Evolutionary conservation across 2,888 invertebrate species (phyloP).

Genomic region (Fragum whitleyi): DNA sequence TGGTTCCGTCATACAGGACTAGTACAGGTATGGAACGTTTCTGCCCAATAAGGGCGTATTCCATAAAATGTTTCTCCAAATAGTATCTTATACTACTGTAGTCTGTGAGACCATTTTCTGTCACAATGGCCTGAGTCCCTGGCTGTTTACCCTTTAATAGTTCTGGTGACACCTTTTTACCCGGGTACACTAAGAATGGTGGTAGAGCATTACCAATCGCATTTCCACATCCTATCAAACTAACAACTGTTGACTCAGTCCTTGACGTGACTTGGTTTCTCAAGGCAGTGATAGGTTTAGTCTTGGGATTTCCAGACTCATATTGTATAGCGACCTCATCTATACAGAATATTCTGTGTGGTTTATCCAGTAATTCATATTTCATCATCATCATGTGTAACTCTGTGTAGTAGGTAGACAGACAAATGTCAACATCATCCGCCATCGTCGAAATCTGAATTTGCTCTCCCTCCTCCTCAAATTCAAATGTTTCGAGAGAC

Average conservation of each 20-base stretch:
- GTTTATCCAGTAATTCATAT: constrained; percentile 58
- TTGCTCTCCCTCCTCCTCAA: constrained; percentile 59
- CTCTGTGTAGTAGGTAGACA: constrained; percentile 64
- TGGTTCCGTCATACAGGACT: constrained; percentile 65
- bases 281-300: constrained; percentile 53
- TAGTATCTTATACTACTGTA: constrained; percentile 63
- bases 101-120: constrained; percentile 61
- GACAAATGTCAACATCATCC: constrained; percentile 56
- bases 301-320: constrained; percentile 62
- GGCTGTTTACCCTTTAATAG: constrained; percentile 58
- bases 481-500: constrained; percentile 52
- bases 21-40: constrained; percentile 55
- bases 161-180: constrained; percentile 48
- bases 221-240: constrained; percentile 69
- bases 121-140: constrained; percentile 58
- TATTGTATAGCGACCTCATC: constrained; percentile 66
- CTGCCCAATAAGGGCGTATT: constrained; percentile 57
- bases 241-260: constrained; percentile 60
- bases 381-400: constrained; percentile 52
- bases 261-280: constrained; percentile 53
- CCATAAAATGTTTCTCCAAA: constrained; percentile 64
- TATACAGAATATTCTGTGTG: constrained; percentile 58
- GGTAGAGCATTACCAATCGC: constrained; percentile 65
- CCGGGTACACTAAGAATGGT: constrained; percentile 65
- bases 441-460: constrained; percentile 59